Evolutionary conservation across 2,113 vertebrate species (phyloP).

Genomic region (Gallinago paraguaiae): DNA sequence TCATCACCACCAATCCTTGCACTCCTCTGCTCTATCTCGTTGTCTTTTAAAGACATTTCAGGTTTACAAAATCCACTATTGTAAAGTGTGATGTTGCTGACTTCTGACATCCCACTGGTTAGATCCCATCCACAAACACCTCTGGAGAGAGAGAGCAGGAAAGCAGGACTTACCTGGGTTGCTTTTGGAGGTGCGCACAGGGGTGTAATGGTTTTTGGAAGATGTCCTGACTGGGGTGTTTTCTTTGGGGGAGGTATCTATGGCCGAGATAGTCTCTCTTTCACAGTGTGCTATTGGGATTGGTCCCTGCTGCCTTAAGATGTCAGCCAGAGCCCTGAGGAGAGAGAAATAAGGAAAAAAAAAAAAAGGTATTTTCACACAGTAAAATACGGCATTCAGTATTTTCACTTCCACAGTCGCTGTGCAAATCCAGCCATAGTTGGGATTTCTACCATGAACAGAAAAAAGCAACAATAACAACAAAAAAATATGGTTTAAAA

Average conservation of each 20-base stretch:
- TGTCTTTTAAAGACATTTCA: background rate
- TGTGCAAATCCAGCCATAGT: background rate
- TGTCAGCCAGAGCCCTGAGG: conserved; percentile 95
- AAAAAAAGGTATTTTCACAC: background rate
- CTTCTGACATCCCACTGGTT: background rate
- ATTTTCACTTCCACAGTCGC: background rate
- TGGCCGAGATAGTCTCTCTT: conserved; percentile 95
- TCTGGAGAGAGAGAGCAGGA: background rate
- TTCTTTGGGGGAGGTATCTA: conserved; percentile 96
- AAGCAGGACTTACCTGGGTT: conserved; percentile 84
- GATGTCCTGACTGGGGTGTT: conserved; percentile 92
- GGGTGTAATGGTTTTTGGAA: conserved; percentile 98
- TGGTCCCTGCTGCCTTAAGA: conserved; percentile 97
- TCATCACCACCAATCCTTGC: background rate
- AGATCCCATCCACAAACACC: background rate
- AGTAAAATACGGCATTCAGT: background rate
- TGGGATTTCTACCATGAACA: background rate
- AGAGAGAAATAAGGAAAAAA: background rate
- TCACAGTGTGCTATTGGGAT: conserved; percentile 98
- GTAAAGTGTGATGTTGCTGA: background rate
- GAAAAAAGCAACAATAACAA: background rate
- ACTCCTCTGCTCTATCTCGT: background rate
- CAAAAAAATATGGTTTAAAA: background rate
- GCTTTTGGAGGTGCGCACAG: conserved; percentile 90
- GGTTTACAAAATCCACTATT: background rate